Evolutionary conservation across 2,113 vertebrate species (phyloP).

Genomic region (Pseudonaja textilis): DNA sequence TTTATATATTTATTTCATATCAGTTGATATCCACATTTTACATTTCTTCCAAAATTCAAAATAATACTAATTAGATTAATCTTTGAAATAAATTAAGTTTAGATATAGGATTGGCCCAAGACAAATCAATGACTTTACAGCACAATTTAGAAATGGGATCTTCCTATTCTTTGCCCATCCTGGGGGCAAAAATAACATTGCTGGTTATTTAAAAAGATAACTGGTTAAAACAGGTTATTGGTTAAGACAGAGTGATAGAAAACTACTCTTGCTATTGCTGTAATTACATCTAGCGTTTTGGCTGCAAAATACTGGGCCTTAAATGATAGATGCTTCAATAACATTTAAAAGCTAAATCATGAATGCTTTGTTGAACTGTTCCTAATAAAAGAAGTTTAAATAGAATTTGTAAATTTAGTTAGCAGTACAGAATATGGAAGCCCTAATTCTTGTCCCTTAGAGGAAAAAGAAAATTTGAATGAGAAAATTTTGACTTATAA

Average conservation of each 20-base stretch:
- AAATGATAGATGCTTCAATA: background rate
- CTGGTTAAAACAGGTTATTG: background rate
- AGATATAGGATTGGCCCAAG: background rate
- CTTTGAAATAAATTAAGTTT: background rate
- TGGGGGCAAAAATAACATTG: background rate
- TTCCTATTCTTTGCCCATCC: background rate
- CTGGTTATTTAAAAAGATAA: background rate
- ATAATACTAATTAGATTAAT: background rate
- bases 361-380: background rate
- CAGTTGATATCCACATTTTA: background rate
- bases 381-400: background rate
- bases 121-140: background rate
- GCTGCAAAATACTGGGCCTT: background rate
- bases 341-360: background rate
- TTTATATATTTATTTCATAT: background rate
- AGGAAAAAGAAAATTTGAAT: background rate
- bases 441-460: background rate
- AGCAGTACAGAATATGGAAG: background rate
- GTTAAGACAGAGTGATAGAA: background rate
- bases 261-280: background rate
- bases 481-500: background rate
- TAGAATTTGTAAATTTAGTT: background rate
- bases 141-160: background rate
- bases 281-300: background rate
- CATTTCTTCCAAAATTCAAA: background rate